Conservation (phyloP, 1,140 invertebrate species). For the Drosophila yakuba region DNA sequence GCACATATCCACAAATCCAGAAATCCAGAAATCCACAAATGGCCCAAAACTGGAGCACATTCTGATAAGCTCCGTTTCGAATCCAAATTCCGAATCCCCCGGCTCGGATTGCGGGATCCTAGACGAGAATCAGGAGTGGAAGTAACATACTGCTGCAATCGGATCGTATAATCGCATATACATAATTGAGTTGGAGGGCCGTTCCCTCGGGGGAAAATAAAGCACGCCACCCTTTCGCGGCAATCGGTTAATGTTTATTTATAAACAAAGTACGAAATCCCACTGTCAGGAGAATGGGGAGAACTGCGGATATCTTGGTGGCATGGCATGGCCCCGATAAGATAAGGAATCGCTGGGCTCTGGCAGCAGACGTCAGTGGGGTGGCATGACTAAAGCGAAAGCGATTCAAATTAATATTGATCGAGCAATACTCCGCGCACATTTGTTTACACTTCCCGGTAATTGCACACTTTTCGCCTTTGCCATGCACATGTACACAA, state of each 20-base stretch:
- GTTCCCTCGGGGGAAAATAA: background rate
- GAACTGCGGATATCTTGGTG: slow-evolving; percentile 18
- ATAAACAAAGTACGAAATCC: slow-evolving; percentile 52
- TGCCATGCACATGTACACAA: background rate
- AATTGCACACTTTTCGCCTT: slow-evolving; percentile 13
- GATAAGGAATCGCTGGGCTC: slow-evolving; percentile 5
- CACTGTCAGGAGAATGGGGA: background rate
- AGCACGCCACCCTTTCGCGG: background rate
- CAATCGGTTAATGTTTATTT: slow-evolving; percentile 57
- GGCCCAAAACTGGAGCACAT: slow-evolving; percentile 13
- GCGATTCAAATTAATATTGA: slow-evolving; percentile 34
- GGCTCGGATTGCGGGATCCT: slow-evolving; percentile 23
- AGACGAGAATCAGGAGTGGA: background rate
- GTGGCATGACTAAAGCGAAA: slow-evolving; percentile 30
- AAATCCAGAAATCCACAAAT: background rate
- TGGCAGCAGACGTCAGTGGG: slow-evolving; percentile 16
- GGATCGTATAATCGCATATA: background rate
- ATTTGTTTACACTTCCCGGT: slow-evolving; percentile 30
- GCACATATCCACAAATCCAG: background rate
- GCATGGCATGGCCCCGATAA: slow-evolving; percentile 20
- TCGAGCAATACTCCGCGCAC: slow-evolving; percentile 4
- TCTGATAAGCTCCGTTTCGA: slow-evolving; percentile 9
- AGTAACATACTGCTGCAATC: background rate
- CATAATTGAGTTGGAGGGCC: background rate
- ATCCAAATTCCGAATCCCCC: slow-evolving; percentile 6